Evolutionary conservation across 2,113 vertebrate genomes (phyloP).

Genomic region (Xenus cinereus): DNA sequence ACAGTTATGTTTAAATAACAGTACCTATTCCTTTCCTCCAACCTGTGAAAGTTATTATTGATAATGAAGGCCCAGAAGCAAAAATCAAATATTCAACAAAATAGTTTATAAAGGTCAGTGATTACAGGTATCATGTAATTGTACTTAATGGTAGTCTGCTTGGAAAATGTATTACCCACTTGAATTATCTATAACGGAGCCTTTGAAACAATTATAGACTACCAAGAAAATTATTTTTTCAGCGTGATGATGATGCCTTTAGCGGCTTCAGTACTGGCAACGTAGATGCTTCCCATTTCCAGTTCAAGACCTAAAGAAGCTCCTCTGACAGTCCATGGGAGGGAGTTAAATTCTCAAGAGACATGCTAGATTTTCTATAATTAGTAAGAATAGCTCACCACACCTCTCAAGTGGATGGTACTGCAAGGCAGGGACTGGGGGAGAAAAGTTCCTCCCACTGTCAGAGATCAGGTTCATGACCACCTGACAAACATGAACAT

Average conservation of each 20-base stretch:
- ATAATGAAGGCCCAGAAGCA: not conserved
- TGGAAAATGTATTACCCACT: not conserved
- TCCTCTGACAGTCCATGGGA: not conserved
- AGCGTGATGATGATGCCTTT: not conserved
- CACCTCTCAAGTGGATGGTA: not conserved
- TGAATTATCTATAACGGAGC: not conserved
- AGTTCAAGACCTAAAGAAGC: not conserved
- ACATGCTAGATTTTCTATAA: not conserved
- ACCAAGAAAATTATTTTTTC: not conserved
- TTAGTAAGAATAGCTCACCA: not conserved
- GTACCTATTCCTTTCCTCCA: not conserved
- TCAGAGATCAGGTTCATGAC: not conserved
- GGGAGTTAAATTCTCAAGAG: not conserved
- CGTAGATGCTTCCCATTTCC: not conserved
- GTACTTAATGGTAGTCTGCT: not conserved
- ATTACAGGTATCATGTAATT: not conserved
- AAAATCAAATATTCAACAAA: not conserved
- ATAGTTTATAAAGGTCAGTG: not conserved
- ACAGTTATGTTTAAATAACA: not conserved
- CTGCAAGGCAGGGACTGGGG: rapidly evolving
- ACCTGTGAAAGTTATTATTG: not conserved
- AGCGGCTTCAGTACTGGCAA: not conserved
- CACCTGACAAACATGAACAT: not conserved
- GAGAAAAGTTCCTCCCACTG: not conserved
- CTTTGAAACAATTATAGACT: not conserved